Conservation (phyloP, 2,113 vertebrate genomes). For the Eira barbara region DNA sequence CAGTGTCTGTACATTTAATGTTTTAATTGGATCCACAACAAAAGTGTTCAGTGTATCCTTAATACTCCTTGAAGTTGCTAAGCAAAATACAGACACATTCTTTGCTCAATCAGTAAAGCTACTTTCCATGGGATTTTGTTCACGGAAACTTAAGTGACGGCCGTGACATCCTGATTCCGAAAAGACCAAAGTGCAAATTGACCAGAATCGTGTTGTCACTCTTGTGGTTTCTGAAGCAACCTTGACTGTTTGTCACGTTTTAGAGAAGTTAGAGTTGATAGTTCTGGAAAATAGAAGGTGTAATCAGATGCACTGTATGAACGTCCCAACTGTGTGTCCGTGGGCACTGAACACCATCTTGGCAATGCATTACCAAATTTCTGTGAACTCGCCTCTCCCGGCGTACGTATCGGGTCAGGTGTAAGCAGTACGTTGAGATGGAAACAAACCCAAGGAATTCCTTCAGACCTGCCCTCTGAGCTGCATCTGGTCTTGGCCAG, state of each 20-base stretch:
- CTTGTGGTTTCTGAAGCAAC: neutral
- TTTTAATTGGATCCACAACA: neutral
- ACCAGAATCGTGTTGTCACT: rapidly evolving
- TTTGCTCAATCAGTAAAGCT: neutral
- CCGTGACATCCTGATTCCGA: neutral
- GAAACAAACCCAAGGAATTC: neutral
- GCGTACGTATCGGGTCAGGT: rapidly evolving
- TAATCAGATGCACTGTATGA: rapidly evolving
- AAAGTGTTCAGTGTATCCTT: neutral
- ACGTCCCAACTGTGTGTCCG: rapidly evolving
- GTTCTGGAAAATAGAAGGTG: too few relatives aligned
- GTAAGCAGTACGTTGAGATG: rapidly evolving
- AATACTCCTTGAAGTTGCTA: neutral
- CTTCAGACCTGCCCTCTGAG: neutral
- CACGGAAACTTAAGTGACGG: rapidly evolving
- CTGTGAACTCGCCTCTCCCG: too few relatives aligned
- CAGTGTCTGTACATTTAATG: rapidly evolving
- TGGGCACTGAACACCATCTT: neutral
- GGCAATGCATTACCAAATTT: neutral
- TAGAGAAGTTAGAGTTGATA: neutral
- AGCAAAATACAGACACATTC: neutral
- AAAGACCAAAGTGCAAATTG: neutral
- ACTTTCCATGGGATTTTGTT: neutral
- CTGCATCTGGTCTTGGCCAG: neutral
- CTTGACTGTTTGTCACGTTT: rapidly evolving